These are phyloP conservation scores for Platycheirus rosarum DNA, from an alignment of 2,888 invertebrate genomes.

Conservation along the genomic window DNA sequence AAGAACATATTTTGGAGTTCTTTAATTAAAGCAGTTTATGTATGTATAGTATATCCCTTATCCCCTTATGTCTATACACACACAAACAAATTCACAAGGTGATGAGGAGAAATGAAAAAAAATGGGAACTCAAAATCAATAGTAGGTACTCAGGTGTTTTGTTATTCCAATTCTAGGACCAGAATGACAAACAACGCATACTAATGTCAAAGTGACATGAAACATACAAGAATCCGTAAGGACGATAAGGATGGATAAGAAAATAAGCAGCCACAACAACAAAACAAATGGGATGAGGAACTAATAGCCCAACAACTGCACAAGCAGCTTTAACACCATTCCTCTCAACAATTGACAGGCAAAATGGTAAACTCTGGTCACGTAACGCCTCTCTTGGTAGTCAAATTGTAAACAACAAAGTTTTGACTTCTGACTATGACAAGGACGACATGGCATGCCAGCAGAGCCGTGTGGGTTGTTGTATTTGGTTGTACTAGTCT, in stretches of 20 bases:
- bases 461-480: background rate
- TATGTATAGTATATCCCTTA: too few relatives aligned
- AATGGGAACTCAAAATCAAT: slow-evolving; percentile 45
- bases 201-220: slow-evolving; percentile 53
- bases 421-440: slow-evolving; percentile 34
- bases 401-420: slow-evolving; percentile 67
- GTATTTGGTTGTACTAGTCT: background rate
- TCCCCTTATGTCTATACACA: background rate
- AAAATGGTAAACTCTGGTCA: slow-evolving; percentile 50
- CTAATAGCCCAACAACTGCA: slow-evolving; percentile 46
- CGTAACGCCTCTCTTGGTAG: slow-evolving; percentile 60
- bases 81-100: background rate
- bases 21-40: slow-evolving; percentile 8
- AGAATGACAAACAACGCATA: slow-evolving; percentile 43
- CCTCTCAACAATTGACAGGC: slow-evolving; percentile 22
- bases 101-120: background rate
- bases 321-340: slow-evolving; percentile 36
- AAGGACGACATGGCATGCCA: too few relatives aligned
- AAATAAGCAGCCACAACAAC: slow-evolving; percentile 1
- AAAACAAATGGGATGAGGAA: slow-evolving; percentile 37
- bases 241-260: background rate
- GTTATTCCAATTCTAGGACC: slow-evolving; percentile 42
- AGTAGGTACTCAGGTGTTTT: slow-evolving; percentile 49
- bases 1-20: slow-evolving; percentile 8
- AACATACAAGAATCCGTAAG: slow-evolving; percentile 20